Evolutionary conservation across 2,113 vertebrate genomes (phyloP).

Genomic region (Ceyx margarethae): DNA sequence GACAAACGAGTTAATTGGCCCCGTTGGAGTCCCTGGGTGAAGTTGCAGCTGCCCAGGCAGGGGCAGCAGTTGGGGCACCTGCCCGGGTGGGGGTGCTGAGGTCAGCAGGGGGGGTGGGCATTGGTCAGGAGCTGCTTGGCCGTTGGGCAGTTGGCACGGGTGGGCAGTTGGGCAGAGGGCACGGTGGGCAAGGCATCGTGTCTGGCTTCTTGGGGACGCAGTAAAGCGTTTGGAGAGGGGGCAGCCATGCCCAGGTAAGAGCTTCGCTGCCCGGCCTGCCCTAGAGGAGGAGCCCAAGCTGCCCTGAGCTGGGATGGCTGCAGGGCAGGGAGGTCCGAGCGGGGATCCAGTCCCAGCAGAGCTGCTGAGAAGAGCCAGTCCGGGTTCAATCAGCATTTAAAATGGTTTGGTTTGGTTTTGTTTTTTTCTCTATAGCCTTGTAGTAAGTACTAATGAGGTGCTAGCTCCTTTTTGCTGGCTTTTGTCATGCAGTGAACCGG

Average conservation of each 20-base stretch:
- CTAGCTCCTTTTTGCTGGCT: too few relatives aligned
- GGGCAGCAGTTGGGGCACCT: background rate
- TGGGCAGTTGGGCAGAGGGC: too few relatives aligned
- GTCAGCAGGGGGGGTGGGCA: too few relatives aligned
- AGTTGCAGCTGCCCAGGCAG: background rate
- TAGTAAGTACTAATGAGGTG: background rate
- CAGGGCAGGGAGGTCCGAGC: too few relatives aligned
- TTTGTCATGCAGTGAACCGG: background rate
- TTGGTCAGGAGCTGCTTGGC: too few relatives aligned
- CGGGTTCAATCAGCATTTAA: background rate
- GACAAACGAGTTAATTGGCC: too few relatives aligned
- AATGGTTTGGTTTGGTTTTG: background rate
- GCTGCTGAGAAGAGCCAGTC: background rate
- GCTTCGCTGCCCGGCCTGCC: background rate
- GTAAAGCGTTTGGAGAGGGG: too few relatives aligned
- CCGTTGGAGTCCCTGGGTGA: too few relatives aligned
- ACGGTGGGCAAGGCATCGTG: accelerated
- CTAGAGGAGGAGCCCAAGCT: background rate
- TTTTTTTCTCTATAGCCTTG: background rate
- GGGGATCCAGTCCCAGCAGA: background rate
- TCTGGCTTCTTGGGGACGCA: accelerated
- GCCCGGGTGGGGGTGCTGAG: background rate
- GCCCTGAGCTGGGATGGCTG: too few relatives aligned
- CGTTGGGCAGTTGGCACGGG: too few relatives aligned
- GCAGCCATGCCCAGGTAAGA: background rate